Conservation (phyloP, 2,888 invertebrate genomes). For the Rutpela maculata region DNA sequence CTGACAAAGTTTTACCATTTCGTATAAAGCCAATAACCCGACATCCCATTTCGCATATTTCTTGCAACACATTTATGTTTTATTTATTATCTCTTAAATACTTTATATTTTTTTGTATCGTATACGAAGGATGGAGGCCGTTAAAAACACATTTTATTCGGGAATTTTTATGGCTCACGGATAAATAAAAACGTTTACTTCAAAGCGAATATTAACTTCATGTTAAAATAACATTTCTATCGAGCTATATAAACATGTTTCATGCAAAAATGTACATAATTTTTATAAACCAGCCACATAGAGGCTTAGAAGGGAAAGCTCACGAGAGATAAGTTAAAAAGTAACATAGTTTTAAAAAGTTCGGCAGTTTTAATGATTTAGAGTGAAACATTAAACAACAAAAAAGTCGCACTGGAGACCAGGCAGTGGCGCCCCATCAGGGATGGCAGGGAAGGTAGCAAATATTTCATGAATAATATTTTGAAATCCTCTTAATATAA, state of each 20-base stretch:
- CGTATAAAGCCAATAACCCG: conserved; percentile 12
- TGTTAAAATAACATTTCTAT: conserved; percentile 34
- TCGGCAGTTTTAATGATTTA: not conserved
- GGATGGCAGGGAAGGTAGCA: no score
- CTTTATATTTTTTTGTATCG: conserved; percentile 33
- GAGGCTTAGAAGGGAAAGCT: conserved; percentile 16
- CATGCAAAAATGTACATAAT: conserved; percentile 25
- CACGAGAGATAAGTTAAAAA: not conserved
- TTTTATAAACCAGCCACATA: conserved; percentile 14
- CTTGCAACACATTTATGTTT: conserved; percentile 34
- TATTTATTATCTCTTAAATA: conserved; percentile 40
- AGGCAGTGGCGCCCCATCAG: no score
- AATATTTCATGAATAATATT: no score
- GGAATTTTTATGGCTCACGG: conserved; percentile 32
- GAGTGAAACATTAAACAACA: not conserved
- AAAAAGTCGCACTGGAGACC: no score
- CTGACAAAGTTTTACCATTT: not conserved
- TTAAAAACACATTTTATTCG: conserved; percentile 41
- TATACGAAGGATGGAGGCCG: conserved; percentile 19
- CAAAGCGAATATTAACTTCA: conserved; percentile 34
- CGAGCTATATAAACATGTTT: conserved; percentile 17
- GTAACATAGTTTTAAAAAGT: not conserved
- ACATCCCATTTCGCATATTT: conserved; percentile 5
- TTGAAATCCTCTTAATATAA: no score
- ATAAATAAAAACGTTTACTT: conserved; percentile 31